These are phyloP conservation scores for Stegana nigrithorax DNA, from an alignment of 2,888 invertebrate genomes.

Conservation along the genomic window DNA sequence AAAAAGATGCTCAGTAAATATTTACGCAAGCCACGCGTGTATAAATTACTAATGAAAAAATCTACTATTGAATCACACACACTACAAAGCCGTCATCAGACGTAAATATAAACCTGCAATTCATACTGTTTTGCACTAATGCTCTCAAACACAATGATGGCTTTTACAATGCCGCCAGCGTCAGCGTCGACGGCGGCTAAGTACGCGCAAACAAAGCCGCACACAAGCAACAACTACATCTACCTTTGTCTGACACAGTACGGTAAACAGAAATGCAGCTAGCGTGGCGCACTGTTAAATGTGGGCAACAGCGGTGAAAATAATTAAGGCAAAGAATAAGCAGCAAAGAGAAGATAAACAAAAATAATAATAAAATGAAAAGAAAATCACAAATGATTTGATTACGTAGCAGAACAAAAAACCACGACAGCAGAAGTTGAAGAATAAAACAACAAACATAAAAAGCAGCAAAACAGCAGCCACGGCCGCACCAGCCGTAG, in stretches of 20 bases:
- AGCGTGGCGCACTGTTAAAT: neutral
- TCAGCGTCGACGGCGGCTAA: too few species aligned
- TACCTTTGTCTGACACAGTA: neutral
- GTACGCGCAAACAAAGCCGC: neutral
- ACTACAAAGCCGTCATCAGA: too few species aligned
- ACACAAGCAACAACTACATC: neutral
- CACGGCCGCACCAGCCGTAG: neutral
- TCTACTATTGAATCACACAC: too few species aligned
- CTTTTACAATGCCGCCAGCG: too few species aligned
- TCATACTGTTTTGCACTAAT: too few species aligned
- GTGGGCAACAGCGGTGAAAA: neutral
- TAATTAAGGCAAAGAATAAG: neutral
- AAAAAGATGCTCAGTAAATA: too few species aligned
- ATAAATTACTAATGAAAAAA: too few species aligned
- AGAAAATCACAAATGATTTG: constrained; percentile 40
- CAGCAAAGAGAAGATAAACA: neutral
- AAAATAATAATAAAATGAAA: constrained; percentile 22
- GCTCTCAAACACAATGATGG: too few species aligned
- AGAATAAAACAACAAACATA: constrained; percentile 14
- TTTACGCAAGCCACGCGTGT: too few species aligned
- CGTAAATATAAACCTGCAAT: too few species aligned
- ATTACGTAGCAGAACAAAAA: constrained; percentile 50
- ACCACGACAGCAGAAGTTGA: constrained; percentile 5
- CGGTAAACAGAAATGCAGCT: neutral
- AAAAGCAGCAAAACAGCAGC: constrained; percentile 8